phyloP scores from a whole-genome alignment of 2,113 vertebrate genomes.

The Erythrocebus patas region DNA sequence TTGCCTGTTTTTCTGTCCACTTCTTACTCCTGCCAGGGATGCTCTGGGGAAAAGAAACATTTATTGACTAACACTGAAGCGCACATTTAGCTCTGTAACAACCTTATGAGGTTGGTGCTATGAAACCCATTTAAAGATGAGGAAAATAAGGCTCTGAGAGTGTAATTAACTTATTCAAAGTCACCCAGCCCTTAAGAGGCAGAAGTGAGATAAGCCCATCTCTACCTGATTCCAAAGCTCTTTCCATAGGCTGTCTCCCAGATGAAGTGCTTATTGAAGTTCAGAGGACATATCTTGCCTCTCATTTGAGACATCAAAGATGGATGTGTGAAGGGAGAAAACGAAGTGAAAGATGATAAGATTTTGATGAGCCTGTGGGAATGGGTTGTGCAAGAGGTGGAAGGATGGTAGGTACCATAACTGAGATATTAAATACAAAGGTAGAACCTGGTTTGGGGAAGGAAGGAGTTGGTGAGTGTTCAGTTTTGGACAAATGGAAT shows the following conservation, averaged over 20 bases:
- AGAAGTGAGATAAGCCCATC: not conserved
- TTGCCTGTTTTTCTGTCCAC: not conserved
- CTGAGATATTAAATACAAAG: not conserved
- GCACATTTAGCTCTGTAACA: constrained; percentile 25
- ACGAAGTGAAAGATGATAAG: not conserved
- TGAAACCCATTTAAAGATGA: constrained; percentile 29
- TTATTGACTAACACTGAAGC: not conserved
- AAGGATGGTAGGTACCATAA: not conserved
- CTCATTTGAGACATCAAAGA: constrained; percentile 14
- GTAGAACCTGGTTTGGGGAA: not conserved
- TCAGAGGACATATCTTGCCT: constrained; percentile 10
- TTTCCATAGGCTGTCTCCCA: constrained; percentile 7
- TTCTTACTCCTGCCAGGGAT: not conserved
- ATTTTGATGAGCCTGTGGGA: not conserved
- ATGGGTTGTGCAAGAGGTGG: not conserved
- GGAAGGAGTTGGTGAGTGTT: not conserved
- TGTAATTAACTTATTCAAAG: not conserved
- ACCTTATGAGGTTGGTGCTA: not conserved
- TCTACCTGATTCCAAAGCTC: not conserved
- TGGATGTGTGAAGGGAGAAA: constrained; percentile 5
- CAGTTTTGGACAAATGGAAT: constrained; percentile 7
- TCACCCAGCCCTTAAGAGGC: not conserved
- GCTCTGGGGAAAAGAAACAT: not conserved
- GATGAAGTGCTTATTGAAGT: constrained; percentile 21
- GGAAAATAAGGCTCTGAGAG: constrained; percentile 4